These are phyloP conservation scores for Pararge aegeria DNA, from an alignment of 1,140 invertebrate genomes.

Conservation along the genomic window DNA sequence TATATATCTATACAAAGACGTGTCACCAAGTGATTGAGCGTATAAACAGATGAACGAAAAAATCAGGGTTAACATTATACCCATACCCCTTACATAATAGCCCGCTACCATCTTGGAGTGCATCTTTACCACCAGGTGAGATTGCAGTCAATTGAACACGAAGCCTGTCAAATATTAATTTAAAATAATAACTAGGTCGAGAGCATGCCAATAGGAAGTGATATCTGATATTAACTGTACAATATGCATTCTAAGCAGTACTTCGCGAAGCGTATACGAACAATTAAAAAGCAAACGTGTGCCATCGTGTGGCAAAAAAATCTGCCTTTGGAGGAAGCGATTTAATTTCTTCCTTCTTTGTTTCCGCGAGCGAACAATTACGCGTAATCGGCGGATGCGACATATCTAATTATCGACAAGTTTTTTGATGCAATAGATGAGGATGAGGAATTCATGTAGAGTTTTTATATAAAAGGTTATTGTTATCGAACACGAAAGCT, in stretches of 20 bases:
- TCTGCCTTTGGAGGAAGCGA: slow-evolving; percentile 24
- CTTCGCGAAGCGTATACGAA: slow-evolving; percentile 23
- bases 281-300: slow-evolving; percentile 24
- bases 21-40: too few species aligned
- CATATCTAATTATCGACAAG: slow-evolving; percentile 13
- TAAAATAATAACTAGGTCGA: too few species aligned
- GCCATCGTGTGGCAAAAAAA: slow-evolving; percentile 24
- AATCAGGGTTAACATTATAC: too few species aligned
- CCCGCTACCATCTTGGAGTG: too few species aligned
- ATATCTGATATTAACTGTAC: background rate
- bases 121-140: too few species aligned
- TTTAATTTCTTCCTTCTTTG: slow-evolving; percentile 28
- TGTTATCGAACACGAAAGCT: background rate
- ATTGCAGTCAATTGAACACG: too few species aligned
- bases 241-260: slow-evolving; percentile 14
- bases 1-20: too few species aligned
- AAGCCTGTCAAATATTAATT: too few species aligned
- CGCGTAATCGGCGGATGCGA: slow-evolving; percentile 27
- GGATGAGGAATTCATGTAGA: background rate
- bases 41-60: too few species aligned
- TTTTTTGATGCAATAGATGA: slow-evolving; percentile 13
- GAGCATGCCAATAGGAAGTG: too few species aligned
- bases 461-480: background rate
- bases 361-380: slow-evolving; percentile 27
- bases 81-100: too few species aligned